These are phyloP conservation scores for Tringa solitaria DNA, from an alignment of 2,113 vertebrate genomes.

Conservation along the genomic window DNA sequence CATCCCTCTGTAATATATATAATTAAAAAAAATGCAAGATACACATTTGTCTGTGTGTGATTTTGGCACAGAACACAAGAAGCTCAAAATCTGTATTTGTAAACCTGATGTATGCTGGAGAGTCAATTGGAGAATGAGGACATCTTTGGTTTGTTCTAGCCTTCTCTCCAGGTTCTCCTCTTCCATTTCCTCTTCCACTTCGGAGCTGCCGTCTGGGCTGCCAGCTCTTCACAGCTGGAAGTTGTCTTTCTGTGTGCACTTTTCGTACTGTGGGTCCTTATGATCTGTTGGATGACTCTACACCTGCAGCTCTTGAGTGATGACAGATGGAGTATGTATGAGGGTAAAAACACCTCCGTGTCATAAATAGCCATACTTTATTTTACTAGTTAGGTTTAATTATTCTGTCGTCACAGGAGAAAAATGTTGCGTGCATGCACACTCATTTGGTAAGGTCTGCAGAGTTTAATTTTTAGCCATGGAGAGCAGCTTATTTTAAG, in stretches of 20 bases:
- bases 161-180: neutral
- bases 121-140: neutral
- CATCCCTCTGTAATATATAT: neutral
- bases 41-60: neutral
- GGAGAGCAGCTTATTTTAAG: neutral
- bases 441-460: neutral
- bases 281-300: neutral
- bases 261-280: neutral
- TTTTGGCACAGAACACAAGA: neutral
- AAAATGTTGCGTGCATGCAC: neutral
- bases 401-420: neutral
- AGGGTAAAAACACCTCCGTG: neutral
- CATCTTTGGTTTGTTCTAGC: neutral
- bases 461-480: neutral
- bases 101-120: accelerated
- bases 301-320: neutral
- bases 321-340: neutral
- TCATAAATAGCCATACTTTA: neutral
- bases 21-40: neutral
- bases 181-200: neutral
- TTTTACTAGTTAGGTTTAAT: neutral
- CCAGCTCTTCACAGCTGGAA: neutral
- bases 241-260: neutral
- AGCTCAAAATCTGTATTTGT: neutral
- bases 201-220: neutral